A percentile compares a stretch with the other conserved stretches of the same genome.
phyloP scores from a whole-genome alignment of 2,888 invertebrate species.

The Chymomyza fuscimana region DNA sequence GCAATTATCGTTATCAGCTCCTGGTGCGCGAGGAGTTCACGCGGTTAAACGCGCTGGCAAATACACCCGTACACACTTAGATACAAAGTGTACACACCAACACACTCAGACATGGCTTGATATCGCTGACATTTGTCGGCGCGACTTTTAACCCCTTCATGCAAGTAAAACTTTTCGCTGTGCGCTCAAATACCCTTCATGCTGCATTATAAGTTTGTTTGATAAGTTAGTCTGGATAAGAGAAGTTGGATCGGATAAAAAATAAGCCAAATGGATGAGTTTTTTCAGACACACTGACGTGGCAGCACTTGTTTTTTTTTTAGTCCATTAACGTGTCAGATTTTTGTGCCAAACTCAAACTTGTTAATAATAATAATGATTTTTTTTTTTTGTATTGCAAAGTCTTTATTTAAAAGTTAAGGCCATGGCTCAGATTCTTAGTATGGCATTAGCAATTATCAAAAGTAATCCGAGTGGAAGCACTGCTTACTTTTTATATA shows the following conservation, averaged over 20 bases:
- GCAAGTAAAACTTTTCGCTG: slow-evolving; percentile 54
- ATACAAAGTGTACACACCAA: slow-evolving; percentile 4
- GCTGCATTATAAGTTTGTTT: background rate
- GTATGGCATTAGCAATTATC: too few relatives aligned
- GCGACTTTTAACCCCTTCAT: slow-evolving; percentile 68
- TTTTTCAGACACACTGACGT: background rate
- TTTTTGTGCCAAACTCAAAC: background rate
- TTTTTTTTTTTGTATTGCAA: too few relatives aligned
- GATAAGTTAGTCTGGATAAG: background rate
- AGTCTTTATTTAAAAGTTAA: too few relatives aligned
- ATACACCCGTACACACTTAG: slow-evolving; percentile 39
- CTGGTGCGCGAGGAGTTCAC: slow-evolving; percentile 71
- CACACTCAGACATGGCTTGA: background rate
- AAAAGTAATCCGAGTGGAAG: too few relatives aligned
- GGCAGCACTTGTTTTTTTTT: background rate
- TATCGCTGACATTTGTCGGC: slow-evolving; percentile 22
- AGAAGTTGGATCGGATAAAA: background rate
- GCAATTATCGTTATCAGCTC: slow-evolving; percentile 73
- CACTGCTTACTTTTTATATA: too few relatives aligned
- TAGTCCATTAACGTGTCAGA: background rate
- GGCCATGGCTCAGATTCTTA: too few relatives aligned
- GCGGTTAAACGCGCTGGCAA: slow-evolving; percentile 72
- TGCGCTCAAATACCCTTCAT: slow-evolving; percentile 1
- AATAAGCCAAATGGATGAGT: background rate
- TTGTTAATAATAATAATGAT: too few relatives aligned